These are phyloP conservation scores for Bettongia penicillata DNA, from an alignment of 2,113 vertebrate species.

Conservation along the genomic window DNA sequence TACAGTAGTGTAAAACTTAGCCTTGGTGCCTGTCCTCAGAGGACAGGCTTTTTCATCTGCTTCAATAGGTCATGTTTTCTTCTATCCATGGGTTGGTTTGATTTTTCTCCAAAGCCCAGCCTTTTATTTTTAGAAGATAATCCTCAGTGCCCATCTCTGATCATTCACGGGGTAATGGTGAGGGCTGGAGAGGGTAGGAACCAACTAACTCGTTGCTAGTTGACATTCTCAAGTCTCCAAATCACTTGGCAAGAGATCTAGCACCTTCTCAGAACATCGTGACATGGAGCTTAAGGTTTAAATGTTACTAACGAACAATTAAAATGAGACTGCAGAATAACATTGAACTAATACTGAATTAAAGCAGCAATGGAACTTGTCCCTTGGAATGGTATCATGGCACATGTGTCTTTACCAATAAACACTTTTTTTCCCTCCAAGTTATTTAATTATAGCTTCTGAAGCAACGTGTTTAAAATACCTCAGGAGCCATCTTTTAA, in stretches of 20 bases:
- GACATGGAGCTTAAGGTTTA: slow-evolving; percentile 76
- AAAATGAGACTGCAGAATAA: slow-evolving; percentile 70
- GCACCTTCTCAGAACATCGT: slow-evolving; percentile 69
- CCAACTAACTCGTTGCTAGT: neutral
- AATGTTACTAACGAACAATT: slow-evolving; percentile 72
- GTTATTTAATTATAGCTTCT: slow-evolving; percentile 77
- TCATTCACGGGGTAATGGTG: slow-evolving; percentile 51
- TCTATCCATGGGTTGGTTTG: slow-evolving; percentile 56
- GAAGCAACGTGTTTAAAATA: slow-evolving; percentile 72
- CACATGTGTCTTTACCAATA: slow-evolving; percentile 62
- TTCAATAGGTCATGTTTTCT: slow-evolving; percentile 62
- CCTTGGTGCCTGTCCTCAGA: slow-evolving; percentile 61
- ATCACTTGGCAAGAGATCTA: slow-evolving; percentile 69
- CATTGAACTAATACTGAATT: slow-evolving; percentile 53
- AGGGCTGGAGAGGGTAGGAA: neutral
- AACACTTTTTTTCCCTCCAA: slow-evolving; percentile 67
- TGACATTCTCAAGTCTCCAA: slow-evolving; percentile 67
- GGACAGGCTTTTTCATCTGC: slow-evolving; percentile 57
- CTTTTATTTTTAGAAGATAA: slow-evolving; percentile 76
- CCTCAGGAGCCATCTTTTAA: slow-evolving; percentile 59
- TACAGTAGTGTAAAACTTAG: slow-evolving; percentile 66
- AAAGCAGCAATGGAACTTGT: slow-evolving; percentile 63
- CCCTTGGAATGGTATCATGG: slow-evolving; percentile 70
- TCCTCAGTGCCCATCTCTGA: slow-evolving; percentile 71
- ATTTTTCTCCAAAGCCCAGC: slow-evolving; percentile 28